Base-by-base conservation (phyloP, 2,888 invertebrate species). In the Eustalomyia histrio region DNA sequence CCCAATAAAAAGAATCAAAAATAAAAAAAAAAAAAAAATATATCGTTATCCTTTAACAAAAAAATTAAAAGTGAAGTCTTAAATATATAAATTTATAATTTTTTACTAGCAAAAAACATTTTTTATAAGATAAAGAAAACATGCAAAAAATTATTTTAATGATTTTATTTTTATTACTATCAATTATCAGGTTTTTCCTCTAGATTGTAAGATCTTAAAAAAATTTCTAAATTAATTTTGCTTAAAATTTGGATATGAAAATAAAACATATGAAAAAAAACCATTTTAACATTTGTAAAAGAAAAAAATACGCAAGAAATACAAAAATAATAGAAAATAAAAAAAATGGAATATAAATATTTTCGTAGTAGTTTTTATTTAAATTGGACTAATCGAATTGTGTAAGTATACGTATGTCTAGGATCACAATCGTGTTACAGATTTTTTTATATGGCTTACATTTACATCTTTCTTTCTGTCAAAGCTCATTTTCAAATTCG, bases 101-200 rank as follows among this genome's bases (percentile, higher is more conserved):
- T 80, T 75, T 79, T 79, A 79, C 74, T 69, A 64, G 74, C 39
- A 82, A 84, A 33, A 29, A 1, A 68, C 68, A 83, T 60, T 84
- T 83, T 84, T 83, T 80, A 83, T 81, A 85, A 73, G 75, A 57
- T 24, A 1, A 29, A 24, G 21, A 43, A 18, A 24, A 5, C 52
- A 29, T 35, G 50, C 33, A 24, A 35, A 17, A 24, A 61, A 43
- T 24, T 29, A 33, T 43, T 17, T 57, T 12, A 50, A 50, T 21
- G 35, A 33, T 65, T 17, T 43, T 35, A 17, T 21, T 14, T 72
- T n/a, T n/a, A 5, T n/a, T 43, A 12, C 4, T 12, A 63, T 7
- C 29, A 29, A 29, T 21, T 29, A 58, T 61, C 14, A 74, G 67
- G 57, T 73, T 58, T 60, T 43, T 55, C 50, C 71, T 43, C 14